Conservation (phyloP, 1,140 invertebrate genomes). For the Lethocerus indicus region DNA sequence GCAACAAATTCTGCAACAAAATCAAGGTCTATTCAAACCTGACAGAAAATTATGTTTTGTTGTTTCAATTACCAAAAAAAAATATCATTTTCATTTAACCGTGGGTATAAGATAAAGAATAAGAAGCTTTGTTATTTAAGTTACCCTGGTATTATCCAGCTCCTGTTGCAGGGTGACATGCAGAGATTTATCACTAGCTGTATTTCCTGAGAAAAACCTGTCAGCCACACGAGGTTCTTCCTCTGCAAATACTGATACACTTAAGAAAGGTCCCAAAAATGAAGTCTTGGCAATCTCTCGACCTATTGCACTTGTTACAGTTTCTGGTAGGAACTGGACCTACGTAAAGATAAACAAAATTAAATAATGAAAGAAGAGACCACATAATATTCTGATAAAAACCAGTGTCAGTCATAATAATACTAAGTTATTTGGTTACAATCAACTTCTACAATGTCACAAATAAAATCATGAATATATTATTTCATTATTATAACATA, state of each 20-base stretch:
- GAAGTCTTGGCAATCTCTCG: constrained; percentile 68
- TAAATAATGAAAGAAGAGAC: constrained; percentile 5
- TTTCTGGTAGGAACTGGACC: constrained; percentile 55
- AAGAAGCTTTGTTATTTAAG: not conserved
- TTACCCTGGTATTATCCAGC: constrained; percentile 42
- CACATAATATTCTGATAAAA: no score
- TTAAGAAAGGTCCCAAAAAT: constrained; percentile 78
- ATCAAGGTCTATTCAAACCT: not conserved
- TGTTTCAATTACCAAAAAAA: not conserved
- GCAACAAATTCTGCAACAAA: constrained; percentile 38
- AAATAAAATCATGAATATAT: not conserved
- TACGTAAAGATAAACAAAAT: constrained; percentile 26
- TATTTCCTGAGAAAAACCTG: constrained; percentile 38
- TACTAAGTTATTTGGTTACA: not conserved
- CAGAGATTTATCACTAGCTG: constrained; percentile 34
- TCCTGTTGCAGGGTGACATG: constrained; percentile 48
- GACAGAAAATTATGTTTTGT: not conserved
- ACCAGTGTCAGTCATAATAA: no score
- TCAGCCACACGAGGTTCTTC: constrained; percentile 69
- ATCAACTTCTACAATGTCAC: not conserved
- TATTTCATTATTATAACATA: no score
- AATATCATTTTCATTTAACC: not conserved
- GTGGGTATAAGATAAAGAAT: not conserved
- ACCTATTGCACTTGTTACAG: constrained; percentile 48
- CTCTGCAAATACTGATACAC: constrained; percentile 79